Evolutionary conservation across 2,797 vertebrate species (phyloP).

Genomic region (Sebastiscus albofasciatus): DNA sequence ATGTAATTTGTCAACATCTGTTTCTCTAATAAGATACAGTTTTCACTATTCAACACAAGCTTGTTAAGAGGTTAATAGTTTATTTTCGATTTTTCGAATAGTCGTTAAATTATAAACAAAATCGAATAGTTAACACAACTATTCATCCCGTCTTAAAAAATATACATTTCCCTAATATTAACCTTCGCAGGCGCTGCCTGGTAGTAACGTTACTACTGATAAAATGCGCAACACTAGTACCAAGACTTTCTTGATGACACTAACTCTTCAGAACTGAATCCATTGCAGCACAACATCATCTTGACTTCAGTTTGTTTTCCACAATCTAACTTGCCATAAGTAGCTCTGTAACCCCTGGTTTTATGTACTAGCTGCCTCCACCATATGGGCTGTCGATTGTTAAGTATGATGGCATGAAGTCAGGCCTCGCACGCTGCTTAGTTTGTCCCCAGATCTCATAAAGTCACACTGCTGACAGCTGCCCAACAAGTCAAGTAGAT

Average conservation of each 20-base stretch:
- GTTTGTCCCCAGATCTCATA: not conserved
- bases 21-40: too few species aligned
- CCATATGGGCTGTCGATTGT: constrained; percentile 1
- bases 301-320: not conserved
- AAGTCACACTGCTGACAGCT: not conserved
- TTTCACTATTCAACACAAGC: too few species aligned
- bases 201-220: accelerated
- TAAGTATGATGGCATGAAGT: not conserved
- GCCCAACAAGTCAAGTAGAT: not conserved
- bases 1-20: too few species aligned
- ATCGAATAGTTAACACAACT: accelerated
- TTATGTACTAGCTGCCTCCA: not conserved
- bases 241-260: not conserved
- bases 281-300: not conserved
- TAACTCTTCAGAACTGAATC: not conserved
- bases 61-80: too few species aligned
- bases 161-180: too few species aligned
- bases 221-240: not conserved
- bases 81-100: too few species aligned
- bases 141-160: too few species aligned
- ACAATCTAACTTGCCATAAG: constrained; percentile 7
- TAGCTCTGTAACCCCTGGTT: not conserved
- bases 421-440: not conserved
- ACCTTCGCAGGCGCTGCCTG: too few species aligned
- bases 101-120: too few species aligned